Percentiles rank a stretch among this genome's conserved stretches.
phyloP scores from a whole-genome alignment of 2,113 vertebrate species.

The Actenoides lindsayi region DNA sequence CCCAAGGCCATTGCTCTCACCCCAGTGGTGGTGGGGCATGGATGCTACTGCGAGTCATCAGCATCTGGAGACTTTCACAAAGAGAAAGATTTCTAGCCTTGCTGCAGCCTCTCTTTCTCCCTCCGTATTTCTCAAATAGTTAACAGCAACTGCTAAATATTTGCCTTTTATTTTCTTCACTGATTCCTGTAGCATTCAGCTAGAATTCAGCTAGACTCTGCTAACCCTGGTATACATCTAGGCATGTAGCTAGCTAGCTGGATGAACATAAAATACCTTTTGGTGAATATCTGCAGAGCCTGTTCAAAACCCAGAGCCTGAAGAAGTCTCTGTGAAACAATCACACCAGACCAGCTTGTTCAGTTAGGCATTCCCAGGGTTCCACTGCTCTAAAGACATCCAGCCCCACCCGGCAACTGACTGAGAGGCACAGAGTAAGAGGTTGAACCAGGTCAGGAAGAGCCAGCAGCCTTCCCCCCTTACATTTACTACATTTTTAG shows the following conservation, averaged over 20 bases:
- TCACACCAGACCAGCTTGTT: background rate
- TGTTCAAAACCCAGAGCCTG: background rate
- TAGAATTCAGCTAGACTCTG: background rate
- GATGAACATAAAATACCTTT: background rate
- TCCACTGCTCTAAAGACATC: background rate
- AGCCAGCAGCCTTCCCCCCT: background rate
- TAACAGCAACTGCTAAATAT: background rate
- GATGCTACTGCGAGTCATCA: background rate
- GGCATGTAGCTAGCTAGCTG: background rate
- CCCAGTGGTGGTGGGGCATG: background rate
- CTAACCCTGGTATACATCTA: background rate
- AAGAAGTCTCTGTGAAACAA: background rate
- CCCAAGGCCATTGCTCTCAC: background rate
- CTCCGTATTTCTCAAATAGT: background rate
- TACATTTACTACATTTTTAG: background rate
- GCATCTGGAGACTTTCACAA: background rate
- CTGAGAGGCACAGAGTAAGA: background rate
- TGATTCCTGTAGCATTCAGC: background rate
- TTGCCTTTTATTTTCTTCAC: background rate
- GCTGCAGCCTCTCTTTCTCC: background rate
- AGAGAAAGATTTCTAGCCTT: background rate
- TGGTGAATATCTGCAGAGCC: background rate
- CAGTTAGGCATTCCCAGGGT: background rate
- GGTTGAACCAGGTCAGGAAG: background rate
- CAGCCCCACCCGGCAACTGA: background rate